Conservation (phyloP, 1,140 invertebrate genomes). For the Steinernema khuongi region DNA sequence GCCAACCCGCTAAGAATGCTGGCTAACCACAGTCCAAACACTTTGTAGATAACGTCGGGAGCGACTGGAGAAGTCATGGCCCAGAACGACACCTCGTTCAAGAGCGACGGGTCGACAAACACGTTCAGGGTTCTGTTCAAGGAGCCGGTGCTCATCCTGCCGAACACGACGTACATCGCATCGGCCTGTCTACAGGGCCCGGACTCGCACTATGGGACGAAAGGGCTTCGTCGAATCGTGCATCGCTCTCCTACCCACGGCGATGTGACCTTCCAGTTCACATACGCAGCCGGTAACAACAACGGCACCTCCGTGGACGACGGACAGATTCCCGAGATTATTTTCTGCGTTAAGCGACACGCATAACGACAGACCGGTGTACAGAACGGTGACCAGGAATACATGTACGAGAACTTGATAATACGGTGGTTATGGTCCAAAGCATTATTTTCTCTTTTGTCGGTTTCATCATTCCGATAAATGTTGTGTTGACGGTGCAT, state of each 20-base stretch:
- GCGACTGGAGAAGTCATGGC: constrained; percentile 73
- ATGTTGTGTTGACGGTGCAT: no score
- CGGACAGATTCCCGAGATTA: constrained; percentile 82
- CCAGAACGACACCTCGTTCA: constrained; percentile 72
- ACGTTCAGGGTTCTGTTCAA: constrained; percentile 83
- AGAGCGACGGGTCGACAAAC: constrained; percentile 73
- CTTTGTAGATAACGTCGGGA: constrained; percentile 68
- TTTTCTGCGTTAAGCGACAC: constrained; percentile 66
- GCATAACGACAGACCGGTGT: neutral
- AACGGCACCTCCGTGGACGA: constrained; percentile 84
- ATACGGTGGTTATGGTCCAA: no score
- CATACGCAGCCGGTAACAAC: constrained; percentile 77
- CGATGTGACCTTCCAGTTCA: constrained; percentile 77
- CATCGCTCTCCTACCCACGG: constrained; percentile 71
- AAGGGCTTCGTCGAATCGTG: constrained; percentile 72
- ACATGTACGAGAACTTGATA: neutral
- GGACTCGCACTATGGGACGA: constrained; percentile 80
- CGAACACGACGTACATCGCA: constrained; percentile 76
- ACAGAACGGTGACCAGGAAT: neutral
- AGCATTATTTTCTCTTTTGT: no score
- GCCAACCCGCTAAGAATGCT: no score
- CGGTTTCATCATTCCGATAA: no score
- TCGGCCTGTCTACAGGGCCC: constrained; percentile 68
- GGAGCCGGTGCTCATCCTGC: constrained; percentile 76
- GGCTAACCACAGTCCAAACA: no score